Base-by-base conservation (phyloP, 2,797 vertebrate species). In the Oryzias sinensis region DNA sequence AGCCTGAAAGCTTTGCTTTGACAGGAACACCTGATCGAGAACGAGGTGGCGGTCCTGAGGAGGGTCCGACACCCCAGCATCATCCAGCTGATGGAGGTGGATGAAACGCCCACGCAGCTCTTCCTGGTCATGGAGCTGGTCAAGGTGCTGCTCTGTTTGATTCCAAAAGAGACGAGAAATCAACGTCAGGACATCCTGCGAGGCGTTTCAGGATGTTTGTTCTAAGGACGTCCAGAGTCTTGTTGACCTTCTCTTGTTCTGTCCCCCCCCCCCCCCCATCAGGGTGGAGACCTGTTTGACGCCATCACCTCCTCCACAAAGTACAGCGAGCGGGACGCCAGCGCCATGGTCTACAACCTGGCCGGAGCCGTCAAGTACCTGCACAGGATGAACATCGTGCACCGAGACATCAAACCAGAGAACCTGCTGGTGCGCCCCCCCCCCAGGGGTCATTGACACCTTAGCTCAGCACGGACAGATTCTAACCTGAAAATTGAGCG, bases 251-350 rank as follows among this genome's bases (percentile, higher is more conserved):
- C 2, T 46, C 0, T 43, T 15, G 40, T 25, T 2, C 1, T 27
- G 2, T 3, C 29, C 53, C n/a, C 42, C 20, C 53, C n/a, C 42
- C 20, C 43, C 41, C 11, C 29, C 20, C n/a, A 45, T 46, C 2
- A 70, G 97, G 97, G 97, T 16, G 97, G 97, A 25, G 97, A 99
- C 67, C 88, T 99, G 29, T 99, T 99, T 6, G 97, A 98, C 56
- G 97, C 97, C 56, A 99, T 99, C 82, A 99, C 97, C 48, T 98
- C 95, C 25, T 99, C 97, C 56, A 98, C 96, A 0, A 99, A 98
- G 87, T 99, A 99, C 73, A 97, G 96, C 0, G 97, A 99, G 83
- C 89, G 92, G 2, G 97, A 99, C 4, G 93, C 96, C 70, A 98
- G 97, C 9, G 97, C 96, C 43, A 99, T 99, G 97, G 93, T 99